Evolutionary conservation across 2,888 invertebrate genomes (phyloP).

Genomic region (Ceratothoa steindachneri): DNA sequence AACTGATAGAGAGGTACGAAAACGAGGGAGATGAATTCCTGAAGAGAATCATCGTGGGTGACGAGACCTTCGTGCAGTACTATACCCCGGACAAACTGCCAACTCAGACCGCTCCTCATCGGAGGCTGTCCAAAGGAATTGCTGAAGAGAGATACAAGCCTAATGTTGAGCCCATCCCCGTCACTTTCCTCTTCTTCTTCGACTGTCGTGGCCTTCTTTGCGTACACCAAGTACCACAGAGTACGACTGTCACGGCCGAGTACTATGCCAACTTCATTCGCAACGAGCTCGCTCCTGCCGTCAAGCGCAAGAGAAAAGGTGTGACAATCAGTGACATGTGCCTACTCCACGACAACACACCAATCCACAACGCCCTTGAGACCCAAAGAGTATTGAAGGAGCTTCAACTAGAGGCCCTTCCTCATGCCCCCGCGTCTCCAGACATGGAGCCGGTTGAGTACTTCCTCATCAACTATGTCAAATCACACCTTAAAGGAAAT

Average conservation of each 20-base stretch:
- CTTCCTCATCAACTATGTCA: conserved; percentile 35
- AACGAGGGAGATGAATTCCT: conserved; percentile 37
- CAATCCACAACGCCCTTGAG: conserved; percentile 27
- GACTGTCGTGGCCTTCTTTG: conserved; percentile 34
- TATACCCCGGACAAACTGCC: conserved; percentile 27
- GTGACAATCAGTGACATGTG: conserved; percentile 15
- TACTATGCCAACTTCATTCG: conserved; percentile 31
- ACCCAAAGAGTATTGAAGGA: conserved; percentile 26
- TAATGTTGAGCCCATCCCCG: background rate
- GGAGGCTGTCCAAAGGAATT: conserved; percentile 7
- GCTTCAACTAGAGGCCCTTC: conserved; percentile 28
- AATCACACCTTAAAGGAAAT: conserved; percentile 28
- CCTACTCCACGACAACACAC: conserved; percentile 40
- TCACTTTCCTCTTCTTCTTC: conserved; percentile 22
- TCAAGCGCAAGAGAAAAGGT: conserved; percentile 27
- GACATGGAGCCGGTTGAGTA: conserved; percentile 41
- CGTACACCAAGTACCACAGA: conserved; percentile 34
- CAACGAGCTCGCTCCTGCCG: conserved; percentile 29
- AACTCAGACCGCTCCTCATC: conserved; percentile 5
- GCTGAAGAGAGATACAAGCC: conserved; percentile 20
- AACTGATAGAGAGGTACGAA: conserved; percentile 34
- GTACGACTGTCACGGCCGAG: conserved; percentile 22
- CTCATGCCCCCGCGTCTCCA: conserved; percentile 42
- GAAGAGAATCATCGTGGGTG: conserved; percentile 29
- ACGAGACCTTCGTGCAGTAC: conserved; percentile 38